Evolutionary conservation across 2,888 invertebrate species (phyloP).

Genomic region (Agrotis ipsilon): DNA sequence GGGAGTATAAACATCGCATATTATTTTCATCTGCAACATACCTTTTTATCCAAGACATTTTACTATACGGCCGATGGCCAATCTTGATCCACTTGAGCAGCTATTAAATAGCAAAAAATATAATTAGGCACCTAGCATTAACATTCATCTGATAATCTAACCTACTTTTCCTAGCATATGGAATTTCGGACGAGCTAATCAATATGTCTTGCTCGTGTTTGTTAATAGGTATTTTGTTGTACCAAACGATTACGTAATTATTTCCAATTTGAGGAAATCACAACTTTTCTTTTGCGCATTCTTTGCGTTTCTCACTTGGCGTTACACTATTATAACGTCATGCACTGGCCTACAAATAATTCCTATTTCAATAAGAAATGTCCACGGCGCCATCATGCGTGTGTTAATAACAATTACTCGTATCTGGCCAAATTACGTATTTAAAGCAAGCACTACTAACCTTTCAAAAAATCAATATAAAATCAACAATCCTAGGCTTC

Average conservation of each 20-base stretch:
- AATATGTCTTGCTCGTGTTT: constrained; percentile 24
- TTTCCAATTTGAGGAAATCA: constrained; percentile 20
- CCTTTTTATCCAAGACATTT: constrained; percentile 82
- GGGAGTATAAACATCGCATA: constrained; percentile 8
- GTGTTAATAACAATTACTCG: constrained; percentile 51
- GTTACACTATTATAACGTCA: constrained; percentile 49
- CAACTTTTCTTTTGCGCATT: constrained; percentile 20
- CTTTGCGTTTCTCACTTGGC: constrained; percentile 51
- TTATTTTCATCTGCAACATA: constrained; percentile 70
- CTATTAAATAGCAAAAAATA: constrained; percentile 73
- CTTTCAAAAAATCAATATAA: constrained; percentile 69
- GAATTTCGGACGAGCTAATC: constrained; percentile 2
- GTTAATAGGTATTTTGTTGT: not conserved
- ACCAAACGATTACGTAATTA: constrained; percentile 1
- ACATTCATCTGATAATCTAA: constrained; percentile 25
- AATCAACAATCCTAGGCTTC: constrained; percentile 70
- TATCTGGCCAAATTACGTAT: constrained; percentile 61
- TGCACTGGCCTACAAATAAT: constrained; percentile 55
- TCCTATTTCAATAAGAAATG: constrained; percentile 46
- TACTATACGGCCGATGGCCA: constrained; percentile 68
- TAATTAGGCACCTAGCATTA: constrained; percentile 48
- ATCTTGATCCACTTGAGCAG: constrained; percentile 78
- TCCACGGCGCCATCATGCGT: constrained; percentile 70
- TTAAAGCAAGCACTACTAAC: constrained; percentile 80
- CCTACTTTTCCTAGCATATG: constrained; percentile 30